Base-by-base conservation (phyloP, 2,888 invertebrate genomes). In the Mayetiola destructor region DNA sequence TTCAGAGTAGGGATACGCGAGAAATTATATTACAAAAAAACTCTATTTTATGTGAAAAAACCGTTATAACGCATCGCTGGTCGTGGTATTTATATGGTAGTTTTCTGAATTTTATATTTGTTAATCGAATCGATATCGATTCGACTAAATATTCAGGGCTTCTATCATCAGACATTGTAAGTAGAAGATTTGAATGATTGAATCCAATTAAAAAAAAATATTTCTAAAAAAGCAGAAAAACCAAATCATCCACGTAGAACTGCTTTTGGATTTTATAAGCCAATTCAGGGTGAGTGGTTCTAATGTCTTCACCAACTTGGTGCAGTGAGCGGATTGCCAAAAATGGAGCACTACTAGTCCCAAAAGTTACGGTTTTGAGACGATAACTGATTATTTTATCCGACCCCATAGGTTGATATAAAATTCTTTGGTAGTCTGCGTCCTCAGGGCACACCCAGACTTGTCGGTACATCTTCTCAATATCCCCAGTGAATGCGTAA, bases 381-480 rank as follows among this genome's bases (percentile, higher is more conserved):
- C 59, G 59, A 48, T 60, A 64, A 12, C 62, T 60, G 23, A 57
- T 37, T 6, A 64, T 42, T n/a, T 60, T 39, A 30, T 3, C 14
- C 10, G 29, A 3, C 2, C 29, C 35, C 2, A 30, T n/a, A 10
- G 23, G 21, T 16, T 52, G 52, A 63, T 64, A 65, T 0, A 66
- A 21, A 14, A 64, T 64, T 35, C 64, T 29, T 9, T 65, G 63
- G 52, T 61, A 63, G 21, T 62, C 48, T 10, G 56, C 55, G 37
- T 66, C 58, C 3, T 59, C 55, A 23, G 60, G 55, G 20, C 58
- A 16, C 2, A 66, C 48, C 27, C 55, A 18, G 2, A 67, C 61
- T 58, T 66, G 64, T 0, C 63, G 61, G 56, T 64, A 67, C 63
- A 67, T 67, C 58, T 65, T 63, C 10, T 61, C 61, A 2, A 68